Percentiles rank a stretch among this genome's conserved stretches.
phyloP scores from a whole-genome alignment of 2,113 vertebrate genomes.

The Barnardius zonarius region DNA sequence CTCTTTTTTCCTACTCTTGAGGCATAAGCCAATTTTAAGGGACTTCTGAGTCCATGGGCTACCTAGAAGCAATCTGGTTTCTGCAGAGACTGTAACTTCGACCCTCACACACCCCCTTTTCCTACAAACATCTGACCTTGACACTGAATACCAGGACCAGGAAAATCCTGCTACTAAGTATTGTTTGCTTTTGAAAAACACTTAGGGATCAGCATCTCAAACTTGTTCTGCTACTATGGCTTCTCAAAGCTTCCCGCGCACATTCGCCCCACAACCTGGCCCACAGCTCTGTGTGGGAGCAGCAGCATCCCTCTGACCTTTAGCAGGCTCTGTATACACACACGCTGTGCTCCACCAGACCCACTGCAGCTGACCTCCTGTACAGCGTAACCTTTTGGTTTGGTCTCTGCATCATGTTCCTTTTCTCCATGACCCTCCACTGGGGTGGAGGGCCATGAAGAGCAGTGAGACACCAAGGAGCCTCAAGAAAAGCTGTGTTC shows the following conservation, averaged over 20 bases:
- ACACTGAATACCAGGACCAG: background rate
- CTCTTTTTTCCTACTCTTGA: background rate
- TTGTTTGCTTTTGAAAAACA: background rate
- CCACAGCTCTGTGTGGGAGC: background rate
- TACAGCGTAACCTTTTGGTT: background rate
- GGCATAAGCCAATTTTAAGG: background rate
- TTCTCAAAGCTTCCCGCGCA: background rate
- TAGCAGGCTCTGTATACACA: background rate
- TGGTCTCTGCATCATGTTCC: rapidly evolving
- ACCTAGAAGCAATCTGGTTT: background rate
- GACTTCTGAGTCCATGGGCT: background rate
- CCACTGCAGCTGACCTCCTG: background rate
- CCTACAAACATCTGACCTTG: background rate
- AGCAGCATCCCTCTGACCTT: background rate
- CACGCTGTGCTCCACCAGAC: rapidly evolving
- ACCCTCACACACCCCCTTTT: background rate
- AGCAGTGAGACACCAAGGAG: background rate
- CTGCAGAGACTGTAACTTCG: background rate
- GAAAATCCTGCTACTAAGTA: background rate
- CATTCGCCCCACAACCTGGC: rapidly evolving
- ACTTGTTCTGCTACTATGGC: background rate
- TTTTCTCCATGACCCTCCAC: background rate
- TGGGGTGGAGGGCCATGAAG: background rate
- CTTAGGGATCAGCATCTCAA: background rate
- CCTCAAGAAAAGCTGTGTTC: background rate